Conservation (phyloP, 2,888 invertebrate species). For the Philereme vetulata region DNA sequence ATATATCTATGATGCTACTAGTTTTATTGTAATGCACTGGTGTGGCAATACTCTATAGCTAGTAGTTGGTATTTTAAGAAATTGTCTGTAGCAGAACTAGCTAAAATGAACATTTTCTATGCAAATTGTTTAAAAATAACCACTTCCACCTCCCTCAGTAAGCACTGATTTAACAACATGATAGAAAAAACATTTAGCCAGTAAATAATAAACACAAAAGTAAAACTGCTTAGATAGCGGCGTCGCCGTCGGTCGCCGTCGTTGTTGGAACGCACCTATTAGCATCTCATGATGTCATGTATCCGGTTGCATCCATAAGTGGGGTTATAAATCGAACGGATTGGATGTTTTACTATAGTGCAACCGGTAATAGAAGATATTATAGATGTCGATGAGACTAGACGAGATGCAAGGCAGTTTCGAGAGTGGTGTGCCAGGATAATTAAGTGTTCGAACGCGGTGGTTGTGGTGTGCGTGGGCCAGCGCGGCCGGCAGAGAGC, state of each 20-base stretch:
- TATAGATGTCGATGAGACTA: constrained; percentile 71
- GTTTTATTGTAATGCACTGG: too few species aligned
- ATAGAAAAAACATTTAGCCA: too few species aligned
- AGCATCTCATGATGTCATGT: constrained; percentile 76
- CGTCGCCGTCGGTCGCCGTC: constrained; percentile 8
- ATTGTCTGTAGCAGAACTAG: too few species aligned
- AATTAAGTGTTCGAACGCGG: constrained; percentile 72
- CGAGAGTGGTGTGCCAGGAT: constrained; percentile 74
- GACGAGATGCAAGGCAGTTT: constrained; percentile 75
- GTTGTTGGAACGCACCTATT: constrained; percentile 52
- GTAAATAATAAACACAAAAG: neutral
- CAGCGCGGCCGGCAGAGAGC: constrained; percentile 58
- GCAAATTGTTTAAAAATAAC: too few species aligned
- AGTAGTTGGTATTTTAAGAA: too few species aligned
- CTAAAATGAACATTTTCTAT: too few species aligned
- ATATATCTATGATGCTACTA: too few species aligned
- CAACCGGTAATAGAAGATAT: constrained; percentile 75
- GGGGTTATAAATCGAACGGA: constrained; percentile 70
- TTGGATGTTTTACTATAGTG: constrained; percentile 67
- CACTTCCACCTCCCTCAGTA: too few species aligned
- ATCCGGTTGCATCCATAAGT: constrained; percentile 70
- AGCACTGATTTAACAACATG: too few species aligned
- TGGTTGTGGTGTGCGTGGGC: constrained; percentile 68
- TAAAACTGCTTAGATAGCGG: constrained; percentile 5
- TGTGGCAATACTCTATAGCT: too few species aligned